These are phyloP conservation scores for Eugnorisma glareosa DNA, from an alignment of 2,888 invertebrate genomes.

Conservation along the genomic window DNA sequence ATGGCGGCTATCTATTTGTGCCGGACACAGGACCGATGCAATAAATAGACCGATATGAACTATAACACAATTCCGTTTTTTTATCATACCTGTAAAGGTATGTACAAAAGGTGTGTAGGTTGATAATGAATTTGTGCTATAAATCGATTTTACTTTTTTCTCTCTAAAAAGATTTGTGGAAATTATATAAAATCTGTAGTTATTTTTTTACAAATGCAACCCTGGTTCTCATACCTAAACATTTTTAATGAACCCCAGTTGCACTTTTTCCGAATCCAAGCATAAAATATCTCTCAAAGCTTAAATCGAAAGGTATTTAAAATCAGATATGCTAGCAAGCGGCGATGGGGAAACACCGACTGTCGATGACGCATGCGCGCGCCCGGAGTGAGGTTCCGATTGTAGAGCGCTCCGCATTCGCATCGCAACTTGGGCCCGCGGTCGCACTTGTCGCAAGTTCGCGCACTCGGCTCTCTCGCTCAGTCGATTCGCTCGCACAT, in stretches of 20 bases:
- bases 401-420: conserved; percentile 53
- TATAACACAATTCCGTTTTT: not conserved
- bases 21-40: conserved; percentile 23
- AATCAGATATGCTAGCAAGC: conserved; percentile 56
- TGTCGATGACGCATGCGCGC: conserved; percentile 58
- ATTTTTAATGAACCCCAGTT: conserved; percentile 23
- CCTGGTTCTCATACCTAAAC: too few species aligned
- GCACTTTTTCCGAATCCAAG: conserved; percentile 40
- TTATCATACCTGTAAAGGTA: too few species aligned
- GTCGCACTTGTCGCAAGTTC: conserved; percentile 18
- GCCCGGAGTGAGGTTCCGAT: conserved; percentile 53
- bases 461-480: conserved; percentile 2
- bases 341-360: conserved; percentile 49
- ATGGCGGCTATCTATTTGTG: conserved; percentile 18
- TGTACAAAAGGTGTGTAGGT: too few species aligned
- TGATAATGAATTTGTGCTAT: not conserved
- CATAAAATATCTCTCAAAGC: conserved; percentile 36
- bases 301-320: conserved; percentile 63
- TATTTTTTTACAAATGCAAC: not conserved
- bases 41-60: conserved; percentile 7
- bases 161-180: too few species aligned
- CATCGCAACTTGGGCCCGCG: conserved; percentile 43
- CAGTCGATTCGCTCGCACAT: conserved; percentile 5
- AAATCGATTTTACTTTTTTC: too few species aligned
- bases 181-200: not conserved